Evolutionary conservation across 2,888 invertebrate genomes (phyloP).

Genomic region (Electrophaes corylata): DNA sequence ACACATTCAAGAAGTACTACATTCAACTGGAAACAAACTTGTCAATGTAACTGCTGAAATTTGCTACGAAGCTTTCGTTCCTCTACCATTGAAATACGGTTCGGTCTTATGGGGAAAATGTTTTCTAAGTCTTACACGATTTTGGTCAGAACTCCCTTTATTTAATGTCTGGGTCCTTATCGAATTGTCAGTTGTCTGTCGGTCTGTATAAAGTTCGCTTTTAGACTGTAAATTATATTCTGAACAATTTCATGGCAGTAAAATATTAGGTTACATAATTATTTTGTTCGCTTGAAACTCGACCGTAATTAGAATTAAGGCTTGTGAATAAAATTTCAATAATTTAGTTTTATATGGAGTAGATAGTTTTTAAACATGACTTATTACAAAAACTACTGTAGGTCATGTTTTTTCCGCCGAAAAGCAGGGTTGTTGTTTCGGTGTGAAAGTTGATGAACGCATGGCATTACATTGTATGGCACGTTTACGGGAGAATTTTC

Average conservation of each 20-base stretch:
- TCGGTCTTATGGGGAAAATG: not conserved
- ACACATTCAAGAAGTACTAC: slow-evolving; percentile 48
- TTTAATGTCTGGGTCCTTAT: slow-evolving; percentile 29
- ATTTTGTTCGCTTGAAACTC: not conserved
- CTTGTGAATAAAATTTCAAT: not conserved
- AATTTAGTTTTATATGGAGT: not conserved
- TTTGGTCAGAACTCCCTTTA: slow-evolving; percentile 18
- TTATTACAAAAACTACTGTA: too few species aligned
- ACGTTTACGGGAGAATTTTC: too few species aligned
- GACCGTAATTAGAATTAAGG: not conserved
- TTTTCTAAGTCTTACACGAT: slow-evolving; percentile 1
- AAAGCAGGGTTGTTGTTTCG: too few species aligned
- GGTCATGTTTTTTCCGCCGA: too few species aligned
- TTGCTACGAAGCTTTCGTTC: slow-evolving; percentile 9
- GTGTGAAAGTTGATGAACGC: too few species aligned
- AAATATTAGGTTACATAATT: not conserved
- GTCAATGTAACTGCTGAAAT: slow-evolving; percentile 3
- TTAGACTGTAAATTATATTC: not conserved
- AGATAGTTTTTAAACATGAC: too few species aligned
- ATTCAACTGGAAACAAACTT: slow-evolving; percentile 46
- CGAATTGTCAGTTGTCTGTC: slow-evolving; percentile 35
- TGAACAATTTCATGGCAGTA: slow-evolving; percentile 11
- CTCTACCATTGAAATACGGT: slow-evolving; percentile 16
- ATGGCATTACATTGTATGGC: too few species aligned
- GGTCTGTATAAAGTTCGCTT: slow-evolving; percentile 25